Evolutionary conservation across 2,888 invertebrate genomes (phyloP), one percentile per base, ranked within the genome.

Genomic region (Drosophila melanocephala): DNA sequence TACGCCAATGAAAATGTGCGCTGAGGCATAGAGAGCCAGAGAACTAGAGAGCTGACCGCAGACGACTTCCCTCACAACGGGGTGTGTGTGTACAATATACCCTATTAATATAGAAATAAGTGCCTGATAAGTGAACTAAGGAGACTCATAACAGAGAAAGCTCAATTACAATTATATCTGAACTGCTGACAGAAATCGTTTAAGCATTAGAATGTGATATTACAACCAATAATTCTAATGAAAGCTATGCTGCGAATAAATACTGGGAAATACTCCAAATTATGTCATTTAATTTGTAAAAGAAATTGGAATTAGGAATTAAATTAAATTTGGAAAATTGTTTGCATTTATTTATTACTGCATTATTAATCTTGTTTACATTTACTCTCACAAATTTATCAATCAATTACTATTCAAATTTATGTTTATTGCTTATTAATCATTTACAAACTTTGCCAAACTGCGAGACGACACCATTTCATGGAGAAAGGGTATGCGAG

Each of bases 1-100:
- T 89, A 72, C 82, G 80, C 75, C 87, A 87, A 84, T 87, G 91
- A 78, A 90, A 87, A 78, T 75, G 87, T 78, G 82, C 89, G 78
- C 66, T 74, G 77, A 78, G 74, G 76, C 87, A 78, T 90, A 66
- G 76, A 70, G 75, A 47, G 16, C 47, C 47, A 26, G 47, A 26
- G 22, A 22, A 22, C 47, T 47, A 4, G 22, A 86, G 68, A 79
- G 56, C 61, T 67, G 68, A 75, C 90, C 82, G 75, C 80, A 79
- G 57, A 37, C 9, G 37, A 32, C 19, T 39, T 57, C 28, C 26
- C n/a, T 14, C 47, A 26, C 16, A 47, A 47, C 47, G 26, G 47
- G 26, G 22, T 47, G 10, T n/a, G 47, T 16, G 22, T 22, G 47
- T 47, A 22, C 5, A 16, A 47, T 9, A 28, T 26, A 26, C 47